These are phyloP conservation scores for Drosophila demipolita DNA, from an alignment of 2,888 invertebrate genomes.

Conservation along the genomic window DNA sequence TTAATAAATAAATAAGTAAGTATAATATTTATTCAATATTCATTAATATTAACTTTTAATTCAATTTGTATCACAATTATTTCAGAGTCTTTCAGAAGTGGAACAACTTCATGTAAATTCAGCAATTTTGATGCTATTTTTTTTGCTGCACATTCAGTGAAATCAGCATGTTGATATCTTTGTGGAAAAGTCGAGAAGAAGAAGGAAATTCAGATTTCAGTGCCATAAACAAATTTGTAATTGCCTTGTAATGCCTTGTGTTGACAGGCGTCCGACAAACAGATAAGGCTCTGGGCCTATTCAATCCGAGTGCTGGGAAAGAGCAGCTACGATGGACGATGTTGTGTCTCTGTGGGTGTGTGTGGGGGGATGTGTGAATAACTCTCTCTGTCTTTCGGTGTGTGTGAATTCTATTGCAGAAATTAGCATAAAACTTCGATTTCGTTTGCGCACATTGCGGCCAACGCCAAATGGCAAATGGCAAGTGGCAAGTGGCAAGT, in stretches of 20 bases:
- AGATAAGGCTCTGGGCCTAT: constrained; percentile 62
- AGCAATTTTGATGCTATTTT: not conserved
- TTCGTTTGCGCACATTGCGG: constrained; percentile 63
- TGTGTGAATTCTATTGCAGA: constrained; percentile 20
- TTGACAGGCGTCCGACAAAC: constrained; percentile 75
- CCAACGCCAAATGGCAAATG: constrained; percentile 38
- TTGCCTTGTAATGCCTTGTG: constrained; percentile 81
- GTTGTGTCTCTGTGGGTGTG: constrained; percentile 13
- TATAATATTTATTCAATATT: not conserved
- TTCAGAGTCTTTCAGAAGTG: not conserved
- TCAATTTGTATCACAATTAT: not conserved
- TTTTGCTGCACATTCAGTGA: not conserved
- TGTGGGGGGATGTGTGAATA: constrained; percentile 3
- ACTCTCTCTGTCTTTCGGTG: not conserved
- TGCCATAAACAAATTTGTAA: constrained; percentile 79
- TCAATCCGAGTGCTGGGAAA: constrained; percentile 26
- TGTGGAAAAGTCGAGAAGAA: constrained; percentile 21
- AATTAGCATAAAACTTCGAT: constrained; percentile 81
- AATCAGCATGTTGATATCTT: constrained; percentile 7
- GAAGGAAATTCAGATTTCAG: constrained; percentile 38
- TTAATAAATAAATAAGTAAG: not conserved
- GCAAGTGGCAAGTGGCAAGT: not conserved
- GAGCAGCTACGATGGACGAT: constrained; percentile 23
- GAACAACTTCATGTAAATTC: not conserved
- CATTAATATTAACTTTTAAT: not conserved